Conservation (phyloP, 2,797 vertebrate species). For the Anguilla pacifica region DNA sequence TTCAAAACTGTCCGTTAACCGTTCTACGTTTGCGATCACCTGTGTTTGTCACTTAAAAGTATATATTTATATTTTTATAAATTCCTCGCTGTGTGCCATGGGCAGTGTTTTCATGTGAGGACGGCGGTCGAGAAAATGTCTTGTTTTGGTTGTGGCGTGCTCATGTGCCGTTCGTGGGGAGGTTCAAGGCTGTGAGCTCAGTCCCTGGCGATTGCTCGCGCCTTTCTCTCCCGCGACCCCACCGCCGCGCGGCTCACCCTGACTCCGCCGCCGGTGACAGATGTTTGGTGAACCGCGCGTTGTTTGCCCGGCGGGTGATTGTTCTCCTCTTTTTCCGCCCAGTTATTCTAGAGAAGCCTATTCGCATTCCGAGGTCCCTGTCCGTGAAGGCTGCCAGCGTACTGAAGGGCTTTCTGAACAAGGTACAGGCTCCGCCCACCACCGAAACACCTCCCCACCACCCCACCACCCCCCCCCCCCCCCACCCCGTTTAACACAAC, state of each 20-base stretch:
- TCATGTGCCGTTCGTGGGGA: conserved; percentile 43
- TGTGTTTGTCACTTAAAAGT: background rate
- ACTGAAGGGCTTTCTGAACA: conserved; percentile 98
- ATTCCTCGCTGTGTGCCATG: background rate
- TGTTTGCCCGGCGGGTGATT: conserved; percentile 44
- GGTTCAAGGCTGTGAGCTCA: conserved; percentile 56
- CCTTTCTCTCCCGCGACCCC: conserved; percentile 35
- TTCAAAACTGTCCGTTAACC: conserved; percentile 8
- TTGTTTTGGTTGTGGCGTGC: conserved; percentile 18
- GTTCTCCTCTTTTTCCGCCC: conserved; percentile 15
- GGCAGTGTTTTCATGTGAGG: background rate
- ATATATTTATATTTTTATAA: too few species aligned
- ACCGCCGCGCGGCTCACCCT: conserved; percentile 43
- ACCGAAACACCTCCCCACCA: conserved; percentile 8
- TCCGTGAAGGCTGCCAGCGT: conserved; percentile 98
- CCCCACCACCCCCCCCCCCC: background rate
- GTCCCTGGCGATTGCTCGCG: conserved; percentile 43
- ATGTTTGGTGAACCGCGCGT: conserved; percentile 60
- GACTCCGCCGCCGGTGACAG: conserved; percentile 42
- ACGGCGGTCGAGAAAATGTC: background rate
- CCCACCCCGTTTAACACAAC: background rate
- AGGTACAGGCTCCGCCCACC: conserved; percentile 75
- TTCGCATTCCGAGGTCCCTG: conserved; percentile 95
- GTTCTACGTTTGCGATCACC: conserved; percentile 33
- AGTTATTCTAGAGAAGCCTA: conserved; percentile 98